phyloP scores from a whole-genome alignment of 2,888 invertebrate species.

The Barypeithes pellucidus region DNA sequence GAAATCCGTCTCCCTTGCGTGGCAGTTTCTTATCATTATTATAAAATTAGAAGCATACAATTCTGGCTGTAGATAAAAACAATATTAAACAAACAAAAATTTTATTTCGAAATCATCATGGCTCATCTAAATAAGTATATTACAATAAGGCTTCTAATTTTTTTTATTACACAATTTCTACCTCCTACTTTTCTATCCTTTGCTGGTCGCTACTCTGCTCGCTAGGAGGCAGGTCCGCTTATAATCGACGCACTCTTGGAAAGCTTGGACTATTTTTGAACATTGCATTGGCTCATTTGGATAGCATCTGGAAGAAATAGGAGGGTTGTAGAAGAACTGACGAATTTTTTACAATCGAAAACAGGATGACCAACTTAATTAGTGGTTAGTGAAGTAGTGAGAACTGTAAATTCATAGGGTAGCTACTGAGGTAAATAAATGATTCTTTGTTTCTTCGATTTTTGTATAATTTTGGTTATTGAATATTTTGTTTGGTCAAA shows the following conservation, averaged over 20 bases:
- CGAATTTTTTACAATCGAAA: too few species aligned
- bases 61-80: neutral
- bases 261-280: constrained; percentile 75
- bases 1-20: too few species aligned
- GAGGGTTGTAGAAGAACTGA: too few species aligned
- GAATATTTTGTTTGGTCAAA: too few species aligned
- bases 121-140: constrained; percentile 44
- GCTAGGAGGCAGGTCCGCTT: constrained; percentile 69
- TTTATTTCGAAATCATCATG: constrained; percentile 35
- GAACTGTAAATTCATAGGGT: too few species aligned
- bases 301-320: constrained; percentile 65
- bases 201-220: constrained; percentile 53
- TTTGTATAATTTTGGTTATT: too few species aligned
- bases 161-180: neutral
- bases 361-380: too few species aligned
- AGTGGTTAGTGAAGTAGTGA: too few species aligned
- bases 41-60: too few species aligned
- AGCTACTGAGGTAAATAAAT: too few species aligned
- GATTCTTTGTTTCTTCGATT: too few species aligned
- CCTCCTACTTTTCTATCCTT: constrained; percentile 36
- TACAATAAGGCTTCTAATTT: constrained; percentile 47
- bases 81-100: constrained; percentile 34
- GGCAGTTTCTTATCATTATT: too few species aligned
- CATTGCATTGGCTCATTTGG: constrained; percentile 76
- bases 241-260: constrained; percentile 76